phyloP scores from a whole-genome alignment of 2,797 vertebrate genomes.

The Forpus xanthops region DNA sequence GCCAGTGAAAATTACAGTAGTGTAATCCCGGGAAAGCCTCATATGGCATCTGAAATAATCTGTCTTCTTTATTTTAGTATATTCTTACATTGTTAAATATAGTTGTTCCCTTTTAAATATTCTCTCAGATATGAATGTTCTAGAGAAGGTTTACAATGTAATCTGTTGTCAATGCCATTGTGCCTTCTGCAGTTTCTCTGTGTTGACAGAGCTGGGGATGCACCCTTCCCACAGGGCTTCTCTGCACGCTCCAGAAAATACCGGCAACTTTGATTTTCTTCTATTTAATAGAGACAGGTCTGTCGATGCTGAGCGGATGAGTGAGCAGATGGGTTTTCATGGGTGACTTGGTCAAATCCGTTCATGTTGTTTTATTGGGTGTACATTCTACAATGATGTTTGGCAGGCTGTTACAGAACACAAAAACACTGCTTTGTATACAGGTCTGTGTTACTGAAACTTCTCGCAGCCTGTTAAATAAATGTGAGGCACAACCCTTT shows the following conservation, averaged over 20 bases:
- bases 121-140: background rate
- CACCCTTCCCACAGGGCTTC: background rate
- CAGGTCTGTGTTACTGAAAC: background rate
- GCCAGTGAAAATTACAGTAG: background rate
- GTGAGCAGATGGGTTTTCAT: conserved; percentile 26
- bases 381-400: background rate
- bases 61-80: background rate
- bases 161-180: background rate
- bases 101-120: background rate
- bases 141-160: background rate
- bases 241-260: background rate
- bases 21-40: background rate
- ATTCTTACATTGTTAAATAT: background rate
- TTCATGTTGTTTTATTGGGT: background rate
- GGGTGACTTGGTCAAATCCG: background rate
- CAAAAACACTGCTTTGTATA: background rate
- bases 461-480: background rate
- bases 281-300: background rate
- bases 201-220: background rate
- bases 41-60: background rate
- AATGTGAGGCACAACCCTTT: rapidly evolving
- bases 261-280: background rate
- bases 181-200: background rate
- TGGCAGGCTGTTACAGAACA: background rate
- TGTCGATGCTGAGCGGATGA: background rate